A percentile compares a stretch with the other conserved stretches of the same genome.
phyloP scores from a whole-genome alignment of 2,797 vertebrate species.

The Pachyuromys duprasi region DNA sequence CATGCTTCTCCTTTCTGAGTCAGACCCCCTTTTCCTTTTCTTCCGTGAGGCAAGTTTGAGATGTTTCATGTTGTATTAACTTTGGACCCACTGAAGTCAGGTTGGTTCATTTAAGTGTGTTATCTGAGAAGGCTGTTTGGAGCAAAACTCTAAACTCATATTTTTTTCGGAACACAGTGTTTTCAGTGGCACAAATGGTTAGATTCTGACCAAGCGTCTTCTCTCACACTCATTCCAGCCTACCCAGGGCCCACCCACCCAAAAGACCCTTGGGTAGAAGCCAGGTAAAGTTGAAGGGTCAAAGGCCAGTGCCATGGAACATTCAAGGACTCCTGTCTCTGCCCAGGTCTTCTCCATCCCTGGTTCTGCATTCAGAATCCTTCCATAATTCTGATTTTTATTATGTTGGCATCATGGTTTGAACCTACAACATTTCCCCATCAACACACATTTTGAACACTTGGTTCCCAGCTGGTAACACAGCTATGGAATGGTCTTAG shows the following conservation, averaged over 20 bases:
- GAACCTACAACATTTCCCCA: not conserved
- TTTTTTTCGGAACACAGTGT: not conserved
- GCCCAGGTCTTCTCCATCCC: not conserved
- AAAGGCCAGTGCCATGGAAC: no score
- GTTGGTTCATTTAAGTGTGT: not conserved
- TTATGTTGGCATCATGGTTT: not conserved
- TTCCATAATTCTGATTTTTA: not conserved
- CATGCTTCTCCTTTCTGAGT: not conserved
- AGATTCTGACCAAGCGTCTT: not conserved
- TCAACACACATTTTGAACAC: no score
- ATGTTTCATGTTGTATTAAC: not conserved
- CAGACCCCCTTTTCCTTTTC: not conserved
- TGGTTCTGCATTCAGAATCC: not conserved
- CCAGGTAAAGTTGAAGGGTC: not conserved
- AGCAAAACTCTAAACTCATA: not conserved
- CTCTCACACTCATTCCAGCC: not conserved
- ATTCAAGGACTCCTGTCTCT: not conserved
- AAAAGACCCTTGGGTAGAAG: not conserved
- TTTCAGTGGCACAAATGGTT: not conserved
- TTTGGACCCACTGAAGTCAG: not conserved
- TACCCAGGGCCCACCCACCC: not conserved
- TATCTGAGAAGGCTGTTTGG: not conserved
- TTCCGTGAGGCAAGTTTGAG: not conserved
- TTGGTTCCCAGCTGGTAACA: not conserved
- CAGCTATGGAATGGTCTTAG: not conserved